A percentile compares a stretch with the other conserved stretches of the same genome.
These are phyloP conservation scores for Epizoanthus scotinus DNA, from an alignment of 92 coral and sea anemone species.

Conservation along the genomic window DNA sequence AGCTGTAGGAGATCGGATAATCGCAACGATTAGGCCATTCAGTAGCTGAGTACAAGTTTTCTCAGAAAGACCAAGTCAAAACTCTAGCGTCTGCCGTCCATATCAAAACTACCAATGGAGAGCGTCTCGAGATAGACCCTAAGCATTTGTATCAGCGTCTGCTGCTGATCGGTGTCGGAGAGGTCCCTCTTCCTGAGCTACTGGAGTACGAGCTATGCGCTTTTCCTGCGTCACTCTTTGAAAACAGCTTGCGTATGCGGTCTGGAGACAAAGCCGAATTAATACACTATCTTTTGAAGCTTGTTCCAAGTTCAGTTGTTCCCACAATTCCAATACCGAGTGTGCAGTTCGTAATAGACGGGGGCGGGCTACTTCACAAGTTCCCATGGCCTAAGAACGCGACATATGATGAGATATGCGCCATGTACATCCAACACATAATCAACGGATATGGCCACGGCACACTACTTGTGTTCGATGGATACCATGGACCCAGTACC, in stretches of 20 bases:
- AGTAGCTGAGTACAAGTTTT: conserved; percentile 38
- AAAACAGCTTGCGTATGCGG: conserved; percentile 24
- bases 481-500: too few species aligned
- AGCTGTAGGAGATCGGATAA: conserved; percentile 26
- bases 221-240: conserved; percentile 41
- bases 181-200: conserved; percentile 38
- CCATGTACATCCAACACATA: too few species aligned
- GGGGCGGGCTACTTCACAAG: too few species aligned
- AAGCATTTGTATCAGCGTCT: conserved; percentile 43
- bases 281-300: too few species aligned
- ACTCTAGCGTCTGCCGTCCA: conserved; percentile 38
- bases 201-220: conserved; percentile 37
- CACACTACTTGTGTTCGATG: too few species aligned
- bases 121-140: conserved; percentile 35
- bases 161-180: conserved; percentile 39
- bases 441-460: too few species aligned
- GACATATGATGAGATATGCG: too few species aligned
- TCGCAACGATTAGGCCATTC: conserved; percentile 11
- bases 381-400: too few species aligned
- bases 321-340: conserved; percentile 23
- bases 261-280: conserved; percentile 39
- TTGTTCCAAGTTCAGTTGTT: conserved; percentile 25
- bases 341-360: conserved; percentile 34
- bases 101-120: conserved; percentile 30
- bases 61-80: conserved; percentile 43